Conservation (phyloP, 2,113 vertebrate genomes). For the Mustela lutreola region DNA sequence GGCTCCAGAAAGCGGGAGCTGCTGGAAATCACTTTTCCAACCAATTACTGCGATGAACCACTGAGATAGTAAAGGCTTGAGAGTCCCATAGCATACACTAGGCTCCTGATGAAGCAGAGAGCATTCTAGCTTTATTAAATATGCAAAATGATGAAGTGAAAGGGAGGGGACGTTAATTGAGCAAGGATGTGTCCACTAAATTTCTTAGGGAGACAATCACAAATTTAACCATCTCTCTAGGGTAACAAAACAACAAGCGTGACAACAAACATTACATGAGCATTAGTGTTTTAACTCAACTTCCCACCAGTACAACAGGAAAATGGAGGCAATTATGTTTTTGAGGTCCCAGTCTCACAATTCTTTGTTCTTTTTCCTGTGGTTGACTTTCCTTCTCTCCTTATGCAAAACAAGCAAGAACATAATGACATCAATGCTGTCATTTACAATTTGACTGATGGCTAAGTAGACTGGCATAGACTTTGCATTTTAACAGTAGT, state of each 20-base stretch:
- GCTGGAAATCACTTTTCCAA: conserved; percentile 71
- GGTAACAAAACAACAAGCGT: not conserved
- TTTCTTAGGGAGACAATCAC: not conserved
- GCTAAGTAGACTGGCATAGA: not conserved
- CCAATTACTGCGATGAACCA: conserved; percentile 8
- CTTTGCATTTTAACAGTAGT: not conserved
- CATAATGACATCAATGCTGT: not conserved
- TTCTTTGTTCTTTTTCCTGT: not conserved
- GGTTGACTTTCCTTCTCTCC: not conserved
- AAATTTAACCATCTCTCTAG: not conserved
- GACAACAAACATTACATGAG: not conserved
- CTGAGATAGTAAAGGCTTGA: conserved; percentile 25
- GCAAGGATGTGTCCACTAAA: not conserved
- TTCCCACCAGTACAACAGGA: not conserved
- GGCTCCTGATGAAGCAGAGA: not conserved
- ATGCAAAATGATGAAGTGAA: conserved; percentile 20
- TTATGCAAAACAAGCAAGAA: not conserved
- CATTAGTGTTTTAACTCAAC: not conserved
- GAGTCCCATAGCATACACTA: not conserved
- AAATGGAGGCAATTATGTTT: not conserved
- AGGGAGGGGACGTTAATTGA: not conserved
- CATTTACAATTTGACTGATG: not conserved
- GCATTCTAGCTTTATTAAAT: conserved; percentile 2
- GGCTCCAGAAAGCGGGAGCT: conserved; percentile 27
- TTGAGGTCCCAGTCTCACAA: not conserved